Conservation (phyloP, 2,113 vertebrate genomes). For the Rhabdomys dilectus region DNA sequence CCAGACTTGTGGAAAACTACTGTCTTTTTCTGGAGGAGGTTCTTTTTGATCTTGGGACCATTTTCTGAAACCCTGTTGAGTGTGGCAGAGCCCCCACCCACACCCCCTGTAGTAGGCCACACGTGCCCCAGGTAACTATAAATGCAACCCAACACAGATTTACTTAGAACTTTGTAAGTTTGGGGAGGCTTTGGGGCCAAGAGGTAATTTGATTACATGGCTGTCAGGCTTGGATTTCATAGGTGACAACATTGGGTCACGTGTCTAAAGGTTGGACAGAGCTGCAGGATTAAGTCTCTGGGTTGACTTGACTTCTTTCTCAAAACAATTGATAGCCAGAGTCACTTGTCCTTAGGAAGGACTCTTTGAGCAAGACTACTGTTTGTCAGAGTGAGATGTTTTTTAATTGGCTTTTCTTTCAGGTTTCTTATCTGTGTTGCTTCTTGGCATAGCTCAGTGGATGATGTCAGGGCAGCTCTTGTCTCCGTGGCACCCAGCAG, state of each 20-base stretch:
- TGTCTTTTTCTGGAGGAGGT: not conserved
- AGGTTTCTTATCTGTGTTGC: not conserved
- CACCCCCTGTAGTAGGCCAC: too few relatives aligned
- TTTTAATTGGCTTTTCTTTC: not conserved
- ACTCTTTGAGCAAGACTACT: not conserved
- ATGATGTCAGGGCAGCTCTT: not conserved
- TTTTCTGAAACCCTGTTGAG: not conserved
- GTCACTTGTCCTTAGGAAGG: not conserved
- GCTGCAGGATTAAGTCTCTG: not conserved
- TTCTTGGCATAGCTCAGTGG: not conserved
- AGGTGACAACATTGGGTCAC: not conserved
- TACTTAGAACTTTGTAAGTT: not conserved
- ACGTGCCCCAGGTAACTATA: not conserved
- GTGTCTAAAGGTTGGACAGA: not conserved
- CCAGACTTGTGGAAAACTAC: not conserved
- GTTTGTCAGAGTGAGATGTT: not conserved
- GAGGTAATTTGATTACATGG: not conserved
- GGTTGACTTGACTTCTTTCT: not conserved
- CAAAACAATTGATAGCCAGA: too few relatives aligned
- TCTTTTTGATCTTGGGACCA: not conserved
- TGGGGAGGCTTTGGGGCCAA: not conserved
- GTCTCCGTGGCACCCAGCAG: not conserved
- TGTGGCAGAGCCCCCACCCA: not conserved
- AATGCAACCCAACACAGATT: not conserved
- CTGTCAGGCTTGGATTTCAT: not conserved